Evolutionary conservation across 1,140 invertebrate genomes (phyloP).

Genomic region (Metaphire vulgaris): DNA sequence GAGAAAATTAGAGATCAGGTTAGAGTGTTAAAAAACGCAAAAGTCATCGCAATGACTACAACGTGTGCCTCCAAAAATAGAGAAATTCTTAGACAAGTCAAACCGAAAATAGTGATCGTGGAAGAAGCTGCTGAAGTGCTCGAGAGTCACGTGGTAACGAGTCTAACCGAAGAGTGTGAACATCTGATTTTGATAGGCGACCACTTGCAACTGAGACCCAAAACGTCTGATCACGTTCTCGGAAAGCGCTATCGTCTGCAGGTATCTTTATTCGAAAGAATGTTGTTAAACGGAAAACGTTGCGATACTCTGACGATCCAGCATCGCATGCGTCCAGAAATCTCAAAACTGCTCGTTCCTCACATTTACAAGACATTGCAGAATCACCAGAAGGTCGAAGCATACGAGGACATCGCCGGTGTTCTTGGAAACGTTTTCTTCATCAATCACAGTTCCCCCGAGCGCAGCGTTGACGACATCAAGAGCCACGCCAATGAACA

Average conservation of each 20-base stretch:
- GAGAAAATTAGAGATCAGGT: too few species aligned
- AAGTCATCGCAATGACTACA: slow-evolving; percentile 66
- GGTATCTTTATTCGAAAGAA: slow-evolving; percentile 67
- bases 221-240: slow-evolving; percentile 58
- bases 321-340: slow-evolving; percentile 49
- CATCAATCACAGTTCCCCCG: slow-evolving; percentile 25
- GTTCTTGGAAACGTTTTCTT: slow-evolving; percentile 21
- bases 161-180: slow-evolving; percentile 30
- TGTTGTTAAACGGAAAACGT: slow-evolving; percentile 59
- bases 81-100: slow-evolving; percentile 52
- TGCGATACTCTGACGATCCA: slow-evolving; percentile 40
- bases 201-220: slow-evolving; percentile 67
- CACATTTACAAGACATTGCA: slow-evolving; percentile 38
- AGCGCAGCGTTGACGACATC: slow-evolving; percentile 13
- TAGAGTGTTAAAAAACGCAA: neutral
- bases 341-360: slow-evolving; percentile 38
- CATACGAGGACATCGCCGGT: slow-evolving; percentile 23
- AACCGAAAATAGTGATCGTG: slow-evolving; percentile 31
- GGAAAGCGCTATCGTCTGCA: slow-evolving; percentile 60
- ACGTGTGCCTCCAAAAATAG: slow-evolving; percentile 64
- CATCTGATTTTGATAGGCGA: slow-evolving; percentile 34
- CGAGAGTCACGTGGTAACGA: slow-evolving; percentile 31
- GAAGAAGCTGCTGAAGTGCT: slow-evolving; percentile 35
- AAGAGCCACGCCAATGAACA: slow-evolving; percentile 18
- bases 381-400: slow-evolving; percentile 32